phyloP scores from a whole-genome alignment of 2,797 vertebrate species.

The Schizopygopsis pylzovi region DNA sequence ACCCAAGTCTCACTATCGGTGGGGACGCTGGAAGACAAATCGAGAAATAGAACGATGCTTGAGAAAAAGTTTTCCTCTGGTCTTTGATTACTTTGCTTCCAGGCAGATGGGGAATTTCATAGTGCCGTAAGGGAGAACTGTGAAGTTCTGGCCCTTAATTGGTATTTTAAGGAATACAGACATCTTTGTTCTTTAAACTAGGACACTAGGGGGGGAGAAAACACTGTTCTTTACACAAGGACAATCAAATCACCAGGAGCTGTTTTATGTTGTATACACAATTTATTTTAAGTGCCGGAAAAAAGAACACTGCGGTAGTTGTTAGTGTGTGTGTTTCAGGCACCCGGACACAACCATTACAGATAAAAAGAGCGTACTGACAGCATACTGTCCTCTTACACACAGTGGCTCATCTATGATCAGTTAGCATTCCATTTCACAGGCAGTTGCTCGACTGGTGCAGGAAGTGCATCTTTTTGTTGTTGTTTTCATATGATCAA shows the following conservation, averaged over 20 bases:
- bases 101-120: conserved; percentile 25
- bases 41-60: background rate
- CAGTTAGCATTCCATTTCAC: background rate
- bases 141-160: conserved; percentile 16
- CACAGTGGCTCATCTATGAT: background rate
- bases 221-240: conserved; percentile 30
- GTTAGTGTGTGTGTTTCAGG: background rate
- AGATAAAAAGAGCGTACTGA: background rate
- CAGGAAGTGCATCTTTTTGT: background rate
- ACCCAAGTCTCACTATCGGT: background rate
- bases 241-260: conserved; percentile 46
- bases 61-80: background rate
- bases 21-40: background rate
- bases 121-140: background rate
- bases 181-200: conserved; percentile 31
- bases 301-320: conserved; percentile 7
- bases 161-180: conserved; percentile 10
- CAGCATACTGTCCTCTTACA: background rate
- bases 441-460: background rate
- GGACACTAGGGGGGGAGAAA: background rate
- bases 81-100: conserved; percentile 25
- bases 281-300: background rate
- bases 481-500: background rate
- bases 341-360: background rate
- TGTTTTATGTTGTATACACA: conserved; percentile 25